phyloP scores from a whole-genome alignment of 2,113 vertebrate genomes.

The Anarrhichthys ocellatus region DNA sequence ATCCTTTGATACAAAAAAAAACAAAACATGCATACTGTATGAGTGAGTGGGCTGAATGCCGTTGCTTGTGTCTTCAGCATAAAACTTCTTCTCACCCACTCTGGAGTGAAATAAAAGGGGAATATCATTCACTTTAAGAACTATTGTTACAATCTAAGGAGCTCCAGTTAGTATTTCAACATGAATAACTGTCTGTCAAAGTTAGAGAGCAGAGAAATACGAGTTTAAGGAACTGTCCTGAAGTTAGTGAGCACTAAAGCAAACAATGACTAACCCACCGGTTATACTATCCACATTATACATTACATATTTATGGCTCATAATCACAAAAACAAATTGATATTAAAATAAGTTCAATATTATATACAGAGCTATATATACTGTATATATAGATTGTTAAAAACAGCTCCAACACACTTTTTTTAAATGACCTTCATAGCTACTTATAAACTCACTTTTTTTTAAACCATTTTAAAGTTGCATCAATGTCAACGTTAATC shows the following conservation, averaged over 20 bases:
- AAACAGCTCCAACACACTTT: neutral
- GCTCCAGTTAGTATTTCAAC: conserved; percentile 20
- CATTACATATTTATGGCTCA: neutral
- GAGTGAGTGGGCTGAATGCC: conserved; percentile 55
- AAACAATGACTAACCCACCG: neutral
- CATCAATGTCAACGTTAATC: conserved; percentile 48
- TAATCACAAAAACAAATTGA: neutral
- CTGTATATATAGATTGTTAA: neutral
- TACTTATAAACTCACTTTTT: conserved; percentile 9
- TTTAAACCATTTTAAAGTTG: conserved; percentile 22
- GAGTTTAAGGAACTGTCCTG: neutral
- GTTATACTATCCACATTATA: neutral
- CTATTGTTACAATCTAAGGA: conserved; percentile 5
- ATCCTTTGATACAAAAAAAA: conserved; percentile 55
- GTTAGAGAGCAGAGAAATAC: conserved; percentile 3
- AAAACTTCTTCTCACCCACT: conserved; percentile 44
- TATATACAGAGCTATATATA: neutral
- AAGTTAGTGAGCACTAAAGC: neutral
- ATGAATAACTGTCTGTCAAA: neutral
- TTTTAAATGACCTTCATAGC: conserved; percentile 5
- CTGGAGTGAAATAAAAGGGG: conserved; percentile 27
- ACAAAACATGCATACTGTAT: conserved; percentile 55
- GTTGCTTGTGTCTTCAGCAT: conserved; percentile 34
- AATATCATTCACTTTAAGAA: conserved; percentile 23
- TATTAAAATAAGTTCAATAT: neutral